Percentiles rank a stretch among this genome's conserved stretches.
phyloP scores from a whole-genome alignment of 2,797 vertebrate genomes.

The Salarias fasciatus region DNA sequence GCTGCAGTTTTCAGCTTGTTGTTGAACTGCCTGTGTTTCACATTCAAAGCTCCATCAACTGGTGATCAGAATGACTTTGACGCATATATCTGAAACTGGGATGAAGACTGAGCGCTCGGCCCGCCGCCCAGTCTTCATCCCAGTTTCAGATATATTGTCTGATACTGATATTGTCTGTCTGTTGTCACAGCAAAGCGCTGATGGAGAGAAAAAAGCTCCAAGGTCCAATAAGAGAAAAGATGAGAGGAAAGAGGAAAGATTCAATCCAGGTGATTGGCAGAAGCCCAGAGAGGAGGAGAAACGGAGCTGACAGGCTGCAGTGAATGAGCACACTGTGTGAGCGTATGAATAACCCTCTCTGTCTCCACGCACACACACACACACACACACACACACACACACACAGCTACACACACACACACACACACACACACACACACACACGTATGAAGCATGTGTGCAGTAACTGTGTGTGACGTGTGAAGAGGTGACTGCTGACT shows the following conservation, averaged over 20 bases:
- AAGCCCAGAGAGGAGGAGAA: conserved; percentile 46
- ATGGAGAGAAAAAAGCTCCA: conserved; percentile 2
- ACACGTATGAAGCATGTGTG: conserved; percentile 21
- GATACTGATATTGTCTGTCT: no score
- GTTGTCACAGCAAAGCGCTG: background rate
- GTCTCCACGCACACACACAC: conserved; percentile 15
- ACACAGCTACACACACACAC: conserved; percentile 5
- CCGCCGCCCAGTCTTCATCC: no score
- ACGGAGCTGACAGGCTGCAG: conserved; percentile 43
- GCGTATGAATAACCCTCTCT: conserved; percentile 68
- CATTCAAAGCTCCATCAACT: no score
- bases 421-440: conserved; percentile 1
- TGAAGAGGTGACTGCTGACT: conserved; percentile 39
- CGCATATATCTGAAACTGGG: no score
- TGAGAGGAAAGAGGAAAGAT: conserved; percentile 38
- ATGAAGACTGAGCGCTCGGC: no score
- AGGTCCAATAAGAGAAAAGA: conserved; percentile 11
- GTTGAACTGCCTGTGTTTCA: no score
- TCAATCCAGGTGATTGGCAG: conserved; percentile 59
- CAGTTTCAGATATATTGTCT: no score
- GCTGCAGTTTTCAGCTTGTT: no score
- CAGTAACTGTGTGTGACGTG: conserved; percentile 22
- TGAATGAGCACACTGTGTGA: conserved; percentile 74
- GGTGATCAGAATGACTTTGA: no score
- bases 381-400: conserved; percentile 5